Base-by-base conservation (phyloP, 2,113 vertebrate genomes). In the Hippolais icterina region DNA sequence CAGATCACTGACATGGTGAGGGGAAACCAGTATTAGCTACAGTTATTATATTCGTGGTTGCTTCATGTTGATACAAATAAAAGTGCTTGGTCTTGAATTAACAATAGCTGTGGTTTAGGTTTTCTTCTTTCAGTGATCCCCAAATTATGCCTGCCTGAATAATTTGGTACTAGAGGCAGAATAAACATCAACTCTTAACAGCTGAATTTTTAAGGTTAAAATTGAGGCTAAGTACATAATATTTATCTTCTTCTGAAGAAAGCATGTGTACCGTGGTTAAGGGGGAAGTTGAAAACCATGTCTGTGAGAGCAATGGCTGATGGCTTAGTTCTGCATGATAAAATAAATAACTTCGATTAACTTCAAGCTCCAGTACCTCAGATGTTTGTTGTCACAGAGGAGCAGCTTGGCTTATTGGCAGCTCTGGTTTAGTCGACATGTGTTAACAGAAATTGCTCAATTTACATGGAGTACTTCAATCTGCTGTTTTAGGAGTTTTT, bases 331-430 rank as follows among this genome's bases (percentile, higher is more conserved):
- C 93, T 96, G 90, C 88, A 78, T 81, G 93, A 76, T 89, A 89
- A 96, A 96, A 96, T 94, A 96, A 95, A 85, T 96, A 95, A 90
- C 76, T 95, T 90, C 54, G 47, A 94, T 96, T 92, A 96, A 95
- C 86, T 93, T 96, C 85, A 93, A 90, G 92, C 90, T 87, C 65
- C 86, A 68, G 74, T 94, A 93, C 93, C 94, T 97, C 90, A 92
- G 92, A 95, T 97, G 93, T 95, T 96, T 96, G 93, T 95, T 96
- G 96, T 94, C 92, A 93, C 69, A 94, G 93, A 92, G 92, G 90
- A 94, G 95, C 95, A 96, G 92, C 93, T 92, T 90, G 90, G 93
- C 92, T 90, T 85, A 96, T 94, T 91, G 94, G 94, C 93, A 93
- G 94, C 85, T 86, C 96, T 89, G 77, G 88, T 89, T 80, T 92